Evolutionary conservation across 2,888 invertebrate species (phyloP).

Genomic region (Seladonia tumulorum): DNA sequence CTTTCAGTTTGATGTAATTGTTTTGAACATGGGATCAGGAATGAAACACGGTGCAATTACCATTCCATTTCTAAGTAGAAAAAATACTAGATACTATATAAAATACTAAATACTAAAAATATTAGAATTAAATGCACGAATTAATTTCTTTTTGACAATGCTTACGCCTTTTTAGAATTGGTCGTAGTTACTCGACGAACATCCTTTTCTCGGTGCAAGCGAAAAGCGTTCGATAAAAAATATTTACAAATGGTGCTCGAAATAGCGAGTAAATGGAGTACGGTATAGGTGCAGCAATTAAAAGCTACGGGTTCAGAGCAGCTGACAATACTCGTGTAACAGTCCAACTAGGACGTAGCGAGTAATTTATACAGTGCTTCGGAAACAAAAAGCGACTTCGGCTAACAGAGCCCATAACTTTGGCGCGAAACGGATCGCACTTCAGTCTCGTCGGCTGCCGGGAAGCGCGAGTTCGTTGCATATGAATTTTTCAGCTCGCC

Average conservation of each 20-base stretch:
- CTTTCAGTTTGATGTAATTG: background rate
- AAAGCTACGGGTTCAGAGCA: background rate
- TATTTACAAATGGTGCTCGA: background rate
- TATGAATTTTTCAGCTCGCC: conserved; percentile 2
- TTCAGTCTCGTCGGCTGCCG: background rate
- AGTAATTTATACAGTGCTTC: background rate
- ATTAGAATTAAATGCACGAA: background rate
- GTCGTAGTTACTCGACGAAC: no score
- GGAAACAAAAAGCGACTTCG: conserved; percentile 4
- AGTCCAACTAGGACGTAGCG: background rate
- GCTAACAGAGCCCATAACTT: background rate
- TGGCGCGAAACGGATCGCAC: background rate
- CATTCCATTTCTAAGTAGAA: background rate
- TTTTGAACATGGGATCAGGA: background rate
- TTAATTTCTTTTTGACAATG: background rate
- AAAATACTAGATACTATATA: no score
- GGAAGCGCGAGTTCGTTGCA: background rate
- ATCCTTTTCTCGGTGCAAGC: no score
- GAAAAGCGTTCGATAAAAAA: background rate
- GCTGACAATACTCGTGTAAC: background rate
- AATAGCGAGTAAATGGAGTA: background rate
- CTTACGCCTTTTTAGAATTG: no score
- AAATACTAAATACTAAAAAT: no score
- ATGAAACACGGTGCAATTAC: no score
- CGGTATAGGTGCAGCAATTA: background rate